phyloP scores from a whole-genome alignment of 2,888 invertebrate genomes.

The Cryptus armator region DNA sequence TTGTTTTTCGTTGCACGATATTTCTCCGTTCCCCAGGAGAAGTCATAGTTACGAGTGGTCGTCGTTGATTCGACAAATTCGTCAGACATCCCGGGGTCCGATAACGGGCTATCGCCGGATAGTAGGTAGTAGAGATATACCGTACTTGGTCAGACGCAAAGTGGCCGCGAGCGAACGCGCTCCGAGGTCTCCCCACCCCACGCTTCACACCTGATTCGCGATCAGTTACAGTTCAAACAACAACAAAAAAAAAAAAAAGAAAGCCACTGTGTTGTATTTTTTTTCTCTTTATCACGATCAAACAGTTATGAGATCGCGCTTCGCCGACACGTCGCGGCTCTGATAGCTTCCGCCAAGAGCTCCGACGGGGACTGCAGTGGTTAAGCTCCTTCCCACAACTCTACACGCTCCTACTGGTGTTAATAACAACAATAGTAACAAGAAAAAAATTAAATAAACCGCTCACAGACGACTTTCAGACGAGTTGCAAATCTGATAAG shows the following conservation, averaged over 20 bases:
- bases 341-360: neutral
- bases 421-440: slow-evolving; percentile 34
- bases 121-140: slow-evolving; percentile 6
- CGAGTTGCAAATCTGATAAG: slow-evolving; percentile 20
- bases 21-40: slow-evolving; percentile 51
- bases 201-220: too few relatives aligned
- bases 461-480: slow-evolving; percentile 39
- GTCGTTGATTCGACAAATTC: slow-evolving; percentile 49
- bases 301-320: too few relatives aligned
- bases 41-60: slow-evolving; percentile 38
- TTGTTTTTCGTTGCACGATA: slow-evolving; percentile 43
- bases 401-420: neutral
- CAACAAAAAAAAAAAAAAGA: too few relatives aligned
- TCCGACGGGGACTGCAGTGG: neutral
- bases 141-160: neutral
- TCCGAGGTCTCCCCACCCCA: neutral
- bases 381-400: neutral
- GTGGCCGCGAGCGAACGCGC: neutral
- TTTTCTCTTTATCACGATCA: too few relatives aligned
- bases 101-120: slow-evolving; percentile 43
- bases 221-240: too few relatives aligned
- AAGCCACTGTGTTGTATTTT: too few relatives aligned
- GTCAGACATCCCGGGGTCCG: slow-evolving; percentile 50
- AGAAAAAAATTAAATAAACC: neutral
- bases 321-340: too few relatives aligned